Evolutionary conservation across 2,113 vertebrate species (phyloP), one percentile per base, ranked within the genome.

Genomic region (Pteronura brasiliensis): DNA sequence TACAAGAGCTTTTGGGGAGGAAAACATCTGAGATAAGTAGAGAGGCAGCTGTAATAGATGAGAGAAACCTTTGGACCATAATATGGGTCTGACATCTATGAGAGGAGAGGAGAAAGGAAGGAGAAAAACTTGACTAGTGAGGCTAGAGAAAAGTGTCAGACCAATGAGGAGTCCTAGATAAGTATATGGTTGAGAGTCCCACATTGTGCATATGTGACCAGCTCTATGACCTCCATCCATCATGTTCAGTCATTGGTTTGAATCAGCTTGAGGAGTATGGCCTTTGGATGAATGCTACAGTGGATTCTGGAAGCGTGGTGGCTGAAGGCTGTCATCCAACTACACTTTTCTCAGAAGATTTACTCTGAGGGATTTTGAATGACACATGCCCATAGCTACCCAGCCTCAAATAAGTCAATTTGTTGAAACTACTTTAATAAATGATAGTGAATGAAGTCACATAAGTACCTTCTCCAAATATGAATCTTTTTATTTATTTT

Each of bases 171-270:
- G 39, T 57, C n/a, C 29, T 4, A 52, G 76, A 67, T 11, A 71
- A 39, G 12, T 27, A 6, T 0, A 17, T 65, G 80, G 1, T 44
- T n/a, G 9, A 20, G 63, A 27, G 15, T 6, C n/a, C 15, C n/a
- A 57, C 2, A 6, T 8, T 15, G 17, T 12, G 12, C 4, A 2
- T 13, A 25, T 12, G 1, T 4, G 13, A 5, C 34, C 65, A 55
- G 27, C 11, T 72, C 6, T 65, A 4, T 31, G 29, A 3, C 29
- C 25, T 69, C 34, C 27, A 25, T 61, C 29, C 23, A 21, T 34
- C 3, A 15, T 14, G 31, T 47, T 61, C 36, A 52, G 7, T 44
- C 36, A 12, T 39, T 52, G n/a, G 7, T 17, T 76, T 67, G 42
- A 39, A 77, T 57, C 29, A 69, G 11, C 7, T 44, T 13, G 6